Conservation (phyloP, 2,888 invertebrate species). For the Caenorhabditis sp. region DNA sequence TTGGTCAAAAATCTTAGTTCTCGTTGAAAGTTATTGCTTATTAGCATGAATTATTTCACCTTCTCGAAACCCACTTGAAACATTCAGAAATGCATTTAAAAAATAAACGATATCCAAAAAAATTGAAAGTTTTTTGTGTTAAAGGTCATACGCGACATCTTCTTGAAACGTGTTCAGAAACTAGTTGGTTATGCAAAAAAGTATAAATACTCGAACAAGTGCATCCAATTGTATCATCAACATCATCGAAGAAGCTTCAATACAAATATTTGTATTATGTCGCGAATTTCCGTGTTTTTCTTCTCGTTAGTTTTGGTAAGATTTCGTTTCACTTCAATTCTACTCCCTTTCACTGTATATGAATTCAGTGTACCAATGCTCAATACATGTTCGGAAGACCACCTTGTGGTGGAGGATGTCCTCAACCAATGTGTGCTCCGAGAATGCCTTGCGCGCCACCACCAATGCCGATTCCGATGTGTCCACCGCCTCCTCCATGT, state of each 20-base stretch:
- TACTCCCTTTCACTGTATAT: too few relatives aligned
- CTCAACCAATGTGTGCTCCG: slow-evolving; percentile 34
- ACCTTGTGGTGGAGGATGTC: slow-evolving; percentile 27
- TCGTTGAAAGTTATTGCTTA: neutral
- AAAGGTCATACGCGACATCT: slow-evolving; percentile 24
- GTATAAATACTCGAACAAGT: slow-evolving; percentile 32
- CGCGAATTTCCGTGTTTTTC: neutral
- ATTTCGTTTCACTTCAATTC: neutral
- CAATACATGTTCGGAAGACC: slow-evolving; percentile 31
- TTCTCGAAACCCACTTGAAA: neutral
- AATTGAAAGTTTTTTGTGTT: slow-evolving; percentile 6
- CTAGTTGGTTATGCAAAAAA: slow-evolving; percentile 29
- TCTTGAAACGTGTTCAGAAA: slow-evolving; percentile 29
- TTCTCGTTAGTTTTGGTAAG: neutral
- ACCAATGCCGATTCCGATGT: slow-evolving; percentile 46
- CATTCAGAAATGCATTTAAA: neutral
- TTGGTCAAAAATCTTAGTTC: neutral
- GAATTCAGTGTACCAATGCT: slow-evolving; percentile 5
- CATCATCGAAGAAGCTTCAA: slow-evolving; percentile 12
- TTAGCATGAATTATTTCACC: neutral
- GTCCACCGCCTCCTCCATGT: slow-evolving; percentile 59
- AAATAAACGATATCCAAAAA: slow-evolving; percentile 20
- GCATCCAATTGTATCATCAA: slow-evolving; percentile 9
- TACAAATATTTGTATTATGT: slow-evolving; percentile 7
- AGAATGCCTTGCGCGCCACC: slow-evolving; percentile 41